Evolutionary conservation across 2,113 vertebrate genomes (phyloP).

Genomic region (Pterocles burchelli): DNA sequence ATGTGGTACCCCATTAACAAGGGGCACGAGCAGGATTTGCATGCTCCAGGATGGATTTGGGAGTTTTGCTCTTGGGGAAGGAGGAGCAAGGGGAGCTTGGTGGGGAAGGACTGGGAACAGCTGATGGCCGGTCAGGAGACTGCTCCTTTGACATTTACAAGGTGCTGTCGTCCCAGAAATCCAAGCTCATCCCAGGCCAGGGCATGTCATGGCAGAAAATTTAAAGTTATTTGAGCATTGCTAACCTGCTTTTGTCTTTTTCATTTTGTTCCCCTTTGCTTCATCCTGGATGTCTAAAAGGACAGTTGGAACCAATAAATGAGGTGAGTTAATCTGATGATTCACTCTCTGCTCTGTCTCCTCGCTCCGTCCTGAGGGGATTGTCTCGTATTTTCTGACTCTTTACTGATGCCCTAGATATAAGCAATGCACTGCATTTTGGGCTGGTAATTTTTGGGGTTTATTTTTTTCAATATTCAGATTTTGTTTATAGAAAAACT

Average conservation of each 20-base stretch:
- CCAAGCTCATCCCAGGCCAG: conserved; percentile 28
- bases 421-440: not conserved
- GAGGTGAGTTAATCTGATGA: conserved; percentile 83
- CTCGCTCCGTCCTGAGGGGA: conserved; percentile 40
- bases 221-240: conserved; percentile 64
- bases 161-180: conserved; percentile 34
- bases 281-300: conserved; percentile 83
- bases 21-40: not conserved
- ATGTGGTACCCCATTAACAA: not conserved
- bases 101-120: not conserved
- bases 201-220: conserved; percentile 29
- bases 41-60: not conserved
- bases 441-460: not conserved
- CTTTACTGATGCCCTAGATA: conserved; percentile 44
- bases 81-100: not conserved
- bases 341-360: conserved; percentile 36
- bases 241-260: conserved; percentile 78
- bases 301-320: conserved; percentile 92
- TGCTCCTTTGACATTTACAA: not conserved
- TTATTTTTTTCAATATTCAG: not conserved
- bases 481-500: not conserved
- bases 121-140: not conserved
- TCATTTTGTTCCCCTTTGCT: conserved; percentile 61
- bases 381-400: conserved; percentile 49
- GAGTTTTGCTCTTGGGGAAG: not conserved